These are phyloP conservation scores for Orussus abietinus DNA, from an alignment of 1,140 invertebrate species.

Conservation along the genomic window DNA sequence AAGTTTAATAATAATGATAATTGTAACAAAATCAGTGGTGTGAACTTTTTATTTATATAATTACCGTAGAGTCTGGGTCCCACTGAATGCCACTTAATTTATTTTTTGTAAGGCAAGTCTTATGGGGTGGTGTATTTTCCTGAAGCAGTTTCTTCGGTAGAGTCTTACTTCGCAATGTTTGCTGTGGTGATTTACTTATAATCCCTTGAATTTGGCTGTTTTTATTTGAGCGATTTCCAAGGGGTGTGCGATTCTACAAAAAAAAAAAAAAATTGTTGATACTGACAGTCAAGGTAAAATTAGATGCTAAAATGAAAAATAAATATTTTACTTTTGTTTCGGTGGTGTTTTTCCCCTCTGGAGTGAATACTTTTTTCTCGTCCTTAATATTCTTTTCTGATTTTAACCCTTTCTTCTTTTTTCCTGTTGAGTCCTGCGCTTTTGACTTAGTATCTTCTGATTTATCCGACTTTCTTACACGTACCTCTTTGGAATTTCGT, in stretches of 20 bases:
- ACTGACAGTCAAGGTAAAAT: slow-evolving; percentile 1
- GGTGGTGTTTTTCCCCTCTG: slow-evolving; percentile 15
- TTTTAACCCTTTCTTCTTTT: slow-evolving; percentile 11
- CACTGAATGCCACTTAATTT: slow-evolving; percentile 33
- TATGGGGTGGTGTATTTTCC: slow-evolving; percentile 40
- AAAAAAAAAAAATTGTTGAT: slow-evolving; percentile 12
- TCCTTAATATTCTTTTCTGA: slow-evolving; percentile 20
- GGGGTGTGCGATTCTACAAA: slow-evolving; percentile 36
- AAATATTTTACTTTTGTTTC: slow-evolving; percentile 22
- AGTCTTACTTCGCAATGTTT: slow-evolving; percentile 27
- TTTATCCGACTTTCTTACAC: slow-evolving; percentile 5
- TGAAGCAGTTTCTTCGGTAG: slow-evolving; percentile 26
- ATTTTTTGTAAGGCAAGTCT: slow-evolving; percentile 20
- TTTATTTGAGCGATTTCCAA: slow-evolving; percentile 43
- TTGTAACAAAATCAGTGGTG: too few relatives aligned
- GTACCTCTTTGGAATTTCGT: slow-evolving; percentile 1
- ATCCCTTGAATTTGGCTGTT: slow-evolving; percentile 18
- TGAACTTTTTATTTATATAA: slow-evolving; percentile 36
- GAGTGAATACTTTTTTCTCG: slow-evolving; percentile 18
- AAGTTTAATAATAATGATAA: too few relatives aligned
- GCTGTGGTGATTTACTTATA: slow-evolving; percentile 25
- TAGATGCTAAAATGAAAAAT: slow-evolving; percentile 1
- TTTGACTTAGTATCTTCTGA: slow-evolving; percentile 17
- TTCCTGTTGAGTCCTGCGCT: slow-evolving; percentile 9
- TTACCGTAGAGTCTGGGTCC: slow-evolving; percentile 39